Percentiles rank a stretch among this genome's conserved stretches.
Evolutionary conservation across 2,797 vertebrate genomes (phyloP).

Genomic region (Gastrophryne carolinensis): DNA sequence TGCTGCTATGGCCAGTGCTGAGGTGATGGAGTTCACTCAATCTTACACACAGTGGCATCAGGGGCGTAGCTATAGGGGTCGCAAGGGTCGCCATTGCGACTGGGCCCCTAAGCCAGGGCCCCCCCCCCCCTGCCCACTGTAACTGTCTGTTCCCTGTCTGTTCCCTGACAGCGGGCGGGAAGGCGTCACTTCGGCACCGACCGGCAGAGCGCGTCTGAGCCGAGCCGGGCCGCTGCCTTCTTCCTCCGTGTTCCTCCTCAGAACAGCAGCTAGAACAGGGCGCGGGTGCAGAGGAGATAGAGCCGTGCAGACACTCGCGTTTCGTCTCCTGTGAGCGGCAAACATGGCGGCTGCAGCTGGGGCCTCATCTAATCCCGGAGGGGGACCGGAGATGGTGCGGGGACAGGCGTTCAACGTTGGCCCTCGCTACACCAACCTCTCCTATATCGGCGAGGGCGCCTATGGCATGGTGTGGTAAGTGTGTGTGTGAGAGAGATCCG

Average conservation of each 20-base stretch:
- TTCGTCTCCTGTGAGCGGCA: constrained; percentile 71
- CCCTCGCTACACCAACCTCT: constrained; percentile 93
- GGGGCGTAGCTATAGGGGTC: too few species aligned
- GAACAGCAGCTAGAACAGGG: too few species aligned
- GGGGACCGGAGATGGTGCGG: constrained; percentile 89
- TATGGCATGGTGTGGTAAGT: constrained; percentile 98
- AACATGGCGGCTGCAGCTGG: constrained; percentile 75
- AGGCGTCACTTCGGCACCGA: constrained; percentile 19
- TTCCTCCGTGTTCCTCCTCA: background rate
- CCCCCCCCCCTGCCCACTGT: too few species aligned
- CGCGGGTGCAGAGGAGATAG: background rate
- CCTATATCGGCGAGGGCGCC: constrained; percentile 95
- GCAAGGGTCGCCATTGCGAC: too few species aligned
- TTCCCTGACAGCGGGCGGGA: constrained; percentile 39
- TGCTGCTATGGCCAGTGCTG: too few species aligned
- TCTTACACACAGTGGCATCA: too few species aligned
- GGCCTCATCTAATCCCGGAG: constrained; percentile 67
- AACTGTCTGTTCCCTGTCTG: too few species aligned
- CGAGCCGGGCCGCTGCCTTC: background rate
- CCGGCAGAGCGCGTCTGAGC: background rate
- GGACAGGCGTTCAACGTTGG: constrained; percentile 97
- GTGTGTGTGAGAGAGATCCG: too few species aligned
- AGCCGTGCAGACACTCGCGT: background rate
- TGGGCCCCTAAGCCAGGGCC: too few species aligned
- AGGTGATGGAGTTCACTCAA: too few species aligned